These are phyloP conservation scores for Cryptoprocta ferox DNA, from an alignment of 2,797 vertebrate species.

Conservation along the genomic window DNA sequence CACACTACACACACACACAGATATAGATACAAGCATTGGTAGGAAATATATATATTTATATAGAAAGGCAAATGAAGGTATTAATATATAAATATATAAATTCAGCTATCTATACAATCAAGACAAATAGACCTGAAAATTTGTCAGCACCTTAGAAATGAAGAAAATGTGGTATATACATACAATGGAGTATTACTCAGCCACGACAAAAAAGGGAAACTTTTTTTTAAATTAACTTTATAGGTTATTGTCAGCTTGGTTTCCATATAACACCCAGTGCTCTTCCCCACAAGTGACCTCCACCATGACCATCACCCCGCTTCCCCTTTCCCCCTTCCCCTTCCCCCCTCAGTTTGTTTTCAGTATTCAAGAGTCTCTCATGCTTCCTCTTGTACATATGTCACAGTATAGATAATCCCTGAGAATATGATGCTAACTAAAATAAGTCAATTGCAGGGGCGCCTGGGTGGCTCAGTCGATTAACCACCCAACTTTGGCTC, in stretches of 20 bases:
- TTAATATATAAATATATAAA: not conserved
- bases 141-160: not conserved
- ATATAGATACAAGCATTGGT: not conserved
- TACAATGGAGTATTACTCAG: not conserved
- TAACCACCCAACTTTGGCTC: too few species aligned
- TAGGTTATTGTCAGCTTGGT: too few species aligned
- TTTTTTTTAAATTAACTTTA: too few species aligned
- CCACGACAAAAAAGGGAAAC: not conserved
- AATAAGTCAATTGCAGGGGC: not conserved
- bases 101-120: not conserved
- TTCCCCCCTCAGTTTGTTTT: too few species aligned
- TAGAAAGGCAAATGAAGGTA: not conserved
- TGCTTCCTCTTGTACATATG: not conserved
- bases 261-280: too few species aligned
- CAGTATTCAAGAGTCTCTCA: too few species aligned
- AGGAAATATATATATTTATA: not conserved
- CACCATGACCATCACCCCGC: too few species aligned
- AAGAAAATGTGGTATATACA: not conserved
- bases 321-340: too few species aligned
- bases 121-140: not conserved
- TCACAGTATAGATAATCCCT: not conserved
- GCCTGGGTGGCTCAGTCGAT: too few species aligned
- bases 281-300: too few species aligned
- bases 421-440: not conserved
- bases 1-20: not conserved